Evolutionary conservation across 2,888 invertebrate species (phyloP).

Genomic region (Clistopyga incitator): DNA sequence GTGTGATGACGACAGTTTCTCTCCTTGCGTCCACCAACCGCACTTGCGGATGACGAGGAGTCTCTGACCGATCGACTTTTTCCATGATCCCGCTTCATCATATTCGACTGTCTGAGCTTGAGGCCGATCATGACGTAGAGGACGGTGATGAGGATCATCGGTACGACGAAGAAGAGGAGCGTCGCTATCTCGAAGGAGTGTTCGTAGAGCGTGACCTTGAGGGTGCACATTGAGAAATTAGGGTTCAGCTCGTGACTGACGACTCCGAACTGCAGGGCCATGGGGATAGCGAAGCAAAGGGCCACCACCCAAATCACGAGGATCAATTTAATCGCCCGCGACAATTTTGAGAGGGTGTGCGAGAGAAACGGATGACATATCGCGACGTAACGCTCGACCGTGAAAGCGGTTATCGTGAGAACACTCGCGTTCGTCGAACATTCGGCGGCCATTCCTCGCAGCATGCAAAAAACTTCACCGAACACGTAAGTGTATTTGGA

Average conservation of each 20-base stretch:
- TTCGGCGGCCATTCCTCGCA: conserved; percentile 86
- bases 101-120: conserved; percentile 85
- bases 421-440: conserved; percentile 86
- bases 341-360: conserved; percentile 95
- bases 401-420: conserved; percentile 89
- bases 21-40: conserved; percentile 41
- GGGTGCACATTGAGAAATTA: conserved; percentile 83
- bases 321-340: conserved; percentile 93
- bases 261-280: conserved; percentile 86
- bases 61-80: conserved; percentile 47
- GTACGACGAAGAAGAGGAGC: conserved; percentile 87
- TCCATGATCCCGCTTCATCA: conserved; percentile 82
- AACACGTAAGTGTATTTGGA: conserved; percentile 85
- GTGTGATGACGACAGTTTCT: conserved; percentile 72
- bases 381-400: conserved; percentile 89
- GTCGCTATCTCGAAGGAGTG: conserved; percentile 88
- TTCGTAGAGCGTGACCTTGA: conserved; percentile 84
- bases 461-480: conserved; percentile 86
- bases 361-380: conserved; percentile 89
- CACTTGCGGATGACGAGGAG: background rate
- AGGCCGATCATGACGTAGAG: conserved; percentile 86
- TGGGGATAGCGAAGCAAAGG: conserved; percentile 90
- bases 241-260: conserved; percentile 84
- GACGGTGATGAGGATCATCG: conserved; percentile 87
- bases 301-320: conserved; percentile 93